phyloP scores from a whole-genome alignment of 2,113 vertebrate genomes.

The Malaclemys terrapin region DNA sequence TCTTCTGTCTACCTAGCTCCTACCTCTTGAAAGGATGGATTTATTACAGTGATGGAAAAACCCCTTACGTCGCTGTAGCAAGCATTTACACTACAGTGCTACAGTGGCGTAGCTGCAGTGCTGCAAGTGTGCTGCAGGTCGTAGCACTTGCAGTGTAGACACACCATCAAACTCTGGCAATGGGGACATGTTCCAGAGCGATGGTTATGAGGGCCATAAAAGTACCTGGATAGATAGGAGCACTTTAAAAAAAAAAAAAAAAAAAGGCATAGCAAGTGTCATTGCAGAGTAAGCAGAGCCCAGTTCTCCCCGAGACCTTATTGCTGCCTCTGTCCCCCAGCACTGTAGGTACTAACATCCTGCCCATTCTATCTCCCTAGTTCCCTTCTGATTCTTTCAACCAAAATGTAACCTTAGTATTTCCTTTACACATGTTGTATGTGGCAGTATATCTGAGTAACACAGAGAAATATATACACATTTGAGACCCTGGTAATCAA shows the following conservation, averaged over 20 bases:
- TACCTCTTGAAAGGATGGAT: neutral
- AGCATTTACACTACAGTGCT: too few relatives aligned
- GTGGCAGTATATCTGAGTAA: neutral
- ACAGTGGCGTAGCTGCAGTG: too few relatives aligned
- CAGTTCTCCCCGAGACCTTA: neutral
- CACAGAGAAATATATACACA: neutral
- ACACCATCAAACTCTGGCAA: neutral
- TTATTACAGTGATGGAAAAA: neutral
- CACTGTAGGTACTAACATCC: accelerated
- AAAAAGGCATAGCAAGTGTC: neutral
- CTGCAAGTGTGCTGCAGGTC: neutral
- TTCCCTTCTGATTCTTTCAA: neutral
- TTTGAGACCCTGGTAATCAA: slow-evolving; percentile 29
- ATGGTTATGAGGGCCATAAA: neutral
- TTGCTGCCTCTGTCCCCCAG: neutral
- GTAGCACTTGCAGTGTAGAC: neutral
- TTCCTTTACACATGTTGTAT: neutral
- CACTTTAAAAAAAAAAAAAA: neutral
- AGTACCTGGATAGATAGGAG: neutral
- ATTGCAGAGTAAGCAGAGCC: neutral
- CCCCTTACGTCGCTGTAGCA: too few relatives aligned
- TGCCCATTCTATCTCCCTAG: neutral
- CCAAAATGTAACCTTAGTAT: neutral
- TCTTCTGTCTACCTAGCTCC: neutral
- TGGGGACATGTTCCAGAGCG: neutral